Base-by-base conservation (phyloP, 1,140 invertebrate genomes). In the Antheraea mylitta region DNA sequence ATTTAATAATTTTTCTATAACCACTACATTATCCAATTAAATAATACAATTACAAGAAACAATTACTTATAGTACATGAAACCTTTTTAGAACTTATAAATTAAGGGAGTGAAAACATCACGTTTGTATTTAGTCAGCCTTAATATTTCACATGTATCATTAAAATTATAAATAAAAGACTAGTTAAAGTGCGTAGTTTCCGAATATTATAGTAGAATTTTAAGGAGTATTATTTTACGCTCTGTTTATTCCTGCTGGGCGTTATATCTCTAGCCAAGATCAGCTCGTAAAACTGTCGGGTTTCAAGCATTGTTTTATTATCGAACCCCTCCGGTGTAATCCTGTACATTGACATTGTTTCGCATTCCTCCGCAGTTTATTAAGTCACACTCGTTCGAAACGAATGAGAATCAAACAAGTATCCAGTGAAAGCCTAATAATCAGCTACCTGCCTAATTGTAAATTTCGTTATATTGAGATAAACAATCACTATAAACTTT, bases 221-320 rank as follows among this genome's bases (percentile, higher is more conserved):
- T 4, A 42, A 42, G 38, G 69, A 67, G 76, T 68, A 76, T 76
- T 74, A 79, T 64, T 79, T 82, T 78, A 82, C 75, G 74, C 74
- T 73, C 75, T 82, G 79, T 84, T 84, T 82, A 84, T 81, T 81
- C 75, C 73, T 75, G 79, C 71, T 71, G 16, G 45, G 45, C 71
- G 72, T 72, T 73, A 71, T 82, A 84, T 84, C 80, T 79, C 42
- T 42, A 65, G 71, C 66, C 64, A 70, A 76, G 77, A 84, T 82
- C 78, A 72, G 77, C 74, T 79, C 76, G 77, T 84, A 84, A 84
- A 77, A 75, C 76, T 75, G 77, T 74, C 78, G 74, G 74, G 73
- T 71, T 53, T 61, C 68, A 69, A 72, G 69, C 80, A 84, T 84
- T 84, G 79, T 84, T 82, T 84, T 78, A 84, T 75, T 81, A 82